Evolutionary conservation across 2,888 invertebrate genomes (phyloP).

Genomic region (Tachina grossa): DNA sequence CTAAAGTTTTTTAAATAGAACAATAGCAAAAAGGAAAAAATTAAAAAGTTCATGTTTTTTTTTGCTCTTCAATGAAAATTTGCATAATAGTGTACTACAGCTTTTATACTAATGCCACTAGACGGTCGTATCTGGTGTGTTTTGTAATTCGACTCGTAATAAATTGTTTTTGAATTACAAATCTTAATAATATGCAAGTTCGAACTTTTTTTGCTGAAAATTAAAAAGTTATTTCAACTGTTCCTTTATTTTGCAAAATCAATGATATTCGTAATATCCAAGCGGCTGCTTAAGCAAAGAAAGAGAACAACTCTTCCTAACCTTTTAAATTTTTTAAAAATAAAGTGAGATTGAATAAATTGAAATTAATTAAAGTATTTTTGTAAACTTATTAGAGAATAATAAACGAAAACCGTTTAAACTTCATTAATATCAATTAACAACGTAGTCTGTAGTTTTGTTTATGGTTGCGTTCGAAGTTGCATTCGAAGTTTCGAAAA

Average conservation of each 20-base stretch:
- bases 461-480: no score
- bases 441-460: no score
- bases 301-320: not conserved
- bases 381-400: conserved; percentile 7
- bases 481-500: no score
- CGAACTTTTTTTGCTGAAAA: no score
- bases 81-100: no score
- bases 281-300: not conserved
- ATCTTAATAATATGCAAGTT: no score
- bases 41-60: not conserved
- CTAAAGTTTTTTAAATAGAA: not conserved
- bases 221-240: no score
- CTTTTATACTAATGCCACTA: no score
- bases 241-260: not conserved
- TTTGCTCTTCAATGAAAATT: no score
- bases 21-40: not conserved
- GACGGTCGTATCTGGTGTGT: no score
- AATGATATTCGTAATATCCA: not conserved
- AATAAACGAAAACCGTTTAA: conserved; percentile 14
- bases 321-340: not conserved
- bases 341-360: not conserved
- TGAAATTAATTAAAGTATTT: not conserved
- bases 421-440: not conserved
- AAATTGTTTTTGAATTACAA: no score
- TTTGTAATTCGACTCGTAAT: no score